Evolutionary conservation across 2,797 vertebrate species (phyloP).

Genomic region (Tapera naevia): DNA sequence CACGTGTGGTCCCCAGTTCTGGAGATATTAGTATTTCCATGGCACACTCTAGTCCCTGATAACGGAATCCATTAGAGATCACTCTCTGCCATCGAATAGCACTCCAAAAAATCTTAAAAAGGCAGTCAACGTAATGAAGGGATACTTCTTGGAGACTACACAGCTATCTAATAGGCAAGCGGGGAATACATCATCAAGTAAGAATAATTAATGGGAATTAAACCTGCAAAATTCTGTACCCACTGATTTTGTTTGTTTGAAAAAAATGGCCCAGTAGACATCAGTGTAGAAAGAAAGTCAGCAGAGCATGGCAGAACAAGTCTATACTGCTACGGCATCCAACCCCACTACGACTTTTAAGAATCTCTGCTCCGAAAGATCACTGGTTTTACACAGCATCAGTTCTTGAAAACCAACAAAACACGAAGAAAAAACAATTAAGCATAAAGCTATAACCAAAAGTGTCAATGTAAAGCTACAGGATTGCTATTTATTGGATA

Average conservation of each 20-base stretch:
- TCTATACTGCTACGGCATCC: not conserved
- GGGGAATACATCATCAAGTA: not conserved
- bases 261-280: not conserved
- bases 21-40: not conserved
- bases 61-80: not conserved
- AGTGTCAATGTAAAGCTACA: not conserved
- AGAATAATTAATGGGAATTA: not conserved
- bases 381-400: not conserved
- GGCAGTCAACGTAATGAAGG: not conserved
- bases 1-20: fast-evolving
- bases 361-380: not conserved
- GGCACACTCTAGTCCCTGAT: not conserved
- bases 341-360: not conserved
- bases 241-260: not conserved
- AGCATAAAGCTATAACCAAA: not conserved
- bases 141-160: not conserved
- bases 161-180: not conserved
- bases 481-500: not conserved
- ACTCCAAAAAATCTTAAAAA: not conserved
- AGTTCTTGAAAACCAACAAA: not conserved
- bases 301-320: not conserved
- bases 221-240: not conserved
- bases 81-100: not conserved
- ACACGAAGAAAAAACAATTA: not conserved
- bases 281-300: not conserved